These are phyloP conservation scores for Choristoneura fumiferana DNA, from an alignment of 1,140 invertebrate genomes.

Conservation along the genomic window DNA sequence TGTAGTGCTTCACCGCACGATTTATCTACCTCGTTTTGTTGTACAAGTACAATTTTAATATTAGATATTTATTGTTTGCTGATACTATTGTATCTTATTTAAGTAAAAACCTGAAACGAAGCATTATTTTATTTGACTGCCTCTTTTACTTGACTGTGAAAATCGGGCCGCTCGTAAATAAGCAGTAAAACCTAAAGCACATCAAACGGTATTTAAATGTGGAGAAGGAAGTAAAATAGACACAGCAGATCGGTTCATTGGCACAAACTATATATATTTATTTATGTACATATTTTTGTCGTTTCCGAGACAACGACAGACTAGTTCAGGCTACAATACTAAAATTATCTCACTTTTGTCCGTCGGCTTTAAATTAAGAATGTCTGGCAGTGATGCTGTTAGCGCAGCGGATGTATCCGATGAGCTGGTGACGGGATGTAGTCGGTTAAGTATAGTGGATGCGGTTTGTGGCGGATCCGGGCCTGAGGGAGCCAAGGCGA, in stretches of 20 bases:
- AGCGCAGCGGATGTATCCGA: slow-evolving; percentile 32
- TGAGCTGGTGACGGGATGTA: slow-evolving; percentile 37
- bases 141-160: neutral
- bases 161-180: neutral
- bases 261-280: slow-evolving; percentile 28
- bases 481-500: slow-evolving; percentile 50
- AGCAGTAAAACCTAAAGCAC: neutral
- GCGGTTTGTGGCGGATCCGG: slow-evolving; percentile 35
- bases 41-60: slow-evolving; percentile 67
- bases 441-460: slow-evolving; percentile 32
- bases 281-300: slow-evolving; percentile 35
- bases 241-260: slow-evolving; percentile 24
- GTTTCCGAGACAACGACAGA: slow-evolving; percentile 39
- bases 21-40: slow-evolving; percentile 76
- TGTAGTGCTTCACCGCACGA: slow-evolving; percentile 54
- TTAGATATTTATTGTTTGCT: slow-evolving; percentile 66
- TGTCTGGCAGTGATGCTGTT: slow-evolving; percentile 41
- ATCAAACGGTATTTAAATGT: neutral
- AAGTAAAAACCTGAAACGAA: slow-evolving; percentile 19
- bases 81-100: slow-evolving; percentile 41
- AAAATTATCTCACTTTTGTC: slow-evolving; percentile 62
- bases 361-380: slow-evolving; percentile 29
- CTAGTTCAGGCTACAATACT: slow-evolving; percentile 53
- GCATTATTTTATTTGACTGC: slow-evolving; percentile 2
- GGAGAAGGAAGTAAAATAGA: neutral